Evolutionary conservation across 2,113 vertebrate species (phyloP), one percentile per base, ranked within the genome.

Genomic region (Urocitellus parryii): DNA sequence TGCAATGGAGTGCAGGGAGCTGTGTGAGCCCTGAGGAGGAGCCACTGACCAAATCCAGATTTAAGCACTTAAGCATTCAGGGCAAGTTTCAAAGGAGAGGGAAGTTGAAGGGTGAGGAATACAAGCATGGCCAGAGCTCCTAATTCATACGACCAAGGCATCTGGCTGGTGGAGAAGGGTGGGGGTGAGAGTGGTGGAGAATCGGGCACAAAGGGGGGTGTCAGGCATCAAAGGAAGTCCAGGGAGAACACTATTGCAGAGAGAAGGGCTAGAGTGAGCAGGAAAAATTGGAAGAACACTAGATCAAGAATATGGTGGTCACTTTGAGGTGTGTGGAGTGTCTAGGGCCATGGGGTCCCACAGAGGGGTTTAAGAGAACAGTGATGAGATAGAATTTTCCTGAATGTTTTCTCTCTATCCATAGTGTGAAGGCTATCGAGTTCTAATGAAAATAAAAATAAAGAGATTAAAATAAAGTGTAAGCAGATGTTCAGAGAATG

Each of bases 1-100:
- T 86, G 2, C 4, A 65, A 0, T 37, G 22, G 11, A 3, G 7
- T 29, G 3, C 27, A 84, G n/a, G 22, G 48, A 37, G 6, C n/a
- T 67, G 4, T 3, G 24, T 2, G 56, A 56, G 4, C 24, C 56
- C 63, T 4, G 5, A 70, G 27, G 39, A 67, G 8, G 58, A 78
- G 39, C 22, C 42, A 5, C 24, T 4, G 22, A 22, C 56, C 45
- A n/a, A 5, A 42, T 12, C 32, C 2, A 27, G 83, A 63, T 11
- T 4, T 67, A 22, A 72, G 45, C 34, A 22, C 8, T 2, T 67
- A 22, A 70, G 51, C 34, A 22, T 83, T 76, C 37, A 11, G 24
- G 16, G 18, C 2, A 27, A 16, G 11, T 61, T 81, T 89, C 11
- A 29, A 53, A 56, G 37, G 42, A 68, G 32, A 45, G 1, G 9